Evolutionary conservation across 1,140 invertebrate species (phyloP).

Genomic region (Drosophila nigrodunni): DNA sequence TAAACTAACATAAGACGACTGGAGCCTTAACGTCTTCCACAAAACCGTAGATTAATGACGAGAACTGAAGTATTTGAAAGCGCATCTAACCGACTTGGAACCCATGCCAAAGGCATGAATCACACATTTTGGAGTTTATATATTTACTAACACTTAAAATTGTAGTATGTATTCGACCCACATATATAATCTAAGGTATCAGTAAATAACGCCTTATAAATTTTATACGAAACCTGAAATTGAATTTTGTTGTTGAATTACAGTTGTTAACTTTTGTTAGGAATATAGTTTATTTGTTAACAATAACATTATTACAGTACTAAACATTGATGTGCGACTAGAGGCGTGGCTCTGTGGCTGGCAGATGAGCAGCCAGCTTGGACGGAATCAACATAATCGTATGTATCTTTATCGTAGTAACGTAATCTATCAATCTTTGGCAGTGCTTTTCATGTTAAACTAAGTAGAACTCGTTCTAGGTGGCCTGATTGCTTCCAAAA

Average conservation of each 20-base stretch:
- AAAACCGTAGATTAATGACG: constrained; percentile 13
- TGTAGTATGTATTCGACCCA: constrained; percentile 60
- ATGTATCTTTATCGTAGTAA: constrained; percentile 32
- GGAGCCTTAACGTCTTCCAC: constrained; percentile 39
- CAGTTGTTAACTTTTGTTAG: neutral
- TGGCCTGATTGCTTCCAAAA: constrained; percentile 36
- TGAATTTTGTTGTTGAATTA: no score
- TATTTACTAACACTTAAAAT: constrained; percentile 66
- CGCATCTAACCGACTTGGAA: constrained; percentile 27
- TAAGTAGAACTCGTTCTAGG: constrained; percentile 24
- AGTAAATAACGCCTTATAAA: constrained; percentile 39
- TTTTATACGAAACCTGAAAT: constrained; percentile 28
- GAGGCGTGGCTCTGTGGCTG: constrained; percentile 40
- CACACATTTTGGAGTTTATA: constrained; percentile 60
- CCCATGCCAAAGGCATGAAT: constrained; percentile 39
- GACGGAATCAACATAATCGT: constrained; percentile 69
- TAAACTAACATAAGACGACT: constrained; percentile 29
- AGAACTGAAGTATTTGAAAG: constrained; percentile 43
- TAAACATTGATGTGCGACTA: constrained; percentile 67
- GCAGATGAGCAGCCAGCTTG: constrained; percentile 55
- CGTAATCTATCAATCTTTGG: constrained; percentile 70
- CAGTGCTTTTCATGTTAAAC: constrained; percentile 56
- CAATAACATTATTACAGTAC: constrained; percentile 59
- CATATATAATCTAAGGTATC: constrained; percentile 41
- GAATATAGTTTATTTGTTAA: constrained; percentile 38